Evolutionary conservation across 2,888 invertebrate genomes (phyloP), one percentile per base, ranked within the genome.

Genomic region (Loripinus fragilis): DNA sequence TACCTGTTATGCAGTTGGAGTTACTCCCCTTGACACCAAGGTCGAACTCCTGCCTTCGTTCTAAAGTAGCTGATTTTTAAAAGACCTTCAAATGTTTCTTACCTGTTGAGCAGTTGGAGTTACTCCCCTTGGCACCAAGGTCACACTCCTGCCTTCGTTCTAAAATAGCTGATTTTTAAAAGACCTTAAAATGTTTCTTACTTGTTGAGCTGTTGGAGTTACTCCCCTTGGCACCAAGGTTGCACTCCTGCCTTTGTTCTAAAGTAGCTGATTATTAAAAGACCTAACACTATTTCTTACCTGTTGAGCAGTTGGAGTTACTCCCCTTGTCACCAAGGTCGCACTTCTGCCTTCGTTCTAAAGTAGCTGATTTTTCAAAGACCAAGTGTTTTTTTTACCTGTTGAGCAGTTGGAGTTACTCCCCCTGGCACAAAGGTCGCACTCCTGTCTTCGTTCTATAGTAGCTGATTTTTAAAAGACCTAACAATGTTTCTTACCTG

Each of bases 321-420:
- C 60, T 33, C 60, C 60, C 33, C 60, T 60, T 30, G 60, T 20
- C 10, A 33, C 60, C 60, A 33, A 15, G 7, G 33, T 20, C 1
- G 60, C 1, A 33, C 60, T 60, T 33, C 33, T 33, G 60, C 33
- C 23, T 67, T 38, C 5, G 45, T 75, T 88, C 86, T 0, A 50
- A 55, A 23, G 69, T 42, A n/a, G 71, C n/a, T 87, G 84, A 66
- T 87, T 77, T 66, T 80, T 78, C 69, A n/a, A n/a, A n/a, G n/a
- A n/a, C n/a, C 38, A 8, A 38, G 12, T 12, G 12, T 38, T 5
- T 5, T 38, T 60, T 20, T 10, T 60, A 60, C 60, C 60, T 60
- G 60, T 33, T 12, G 28, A 33, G 60, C 33, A 33, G 33, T 33
- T 17, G 60, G 33, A 60, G 60, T 60, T 33, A 60, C 60, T 33